Conservation (phyloP, 2,113 vertebrate species). For the Stigmatopora argus region DNA sequence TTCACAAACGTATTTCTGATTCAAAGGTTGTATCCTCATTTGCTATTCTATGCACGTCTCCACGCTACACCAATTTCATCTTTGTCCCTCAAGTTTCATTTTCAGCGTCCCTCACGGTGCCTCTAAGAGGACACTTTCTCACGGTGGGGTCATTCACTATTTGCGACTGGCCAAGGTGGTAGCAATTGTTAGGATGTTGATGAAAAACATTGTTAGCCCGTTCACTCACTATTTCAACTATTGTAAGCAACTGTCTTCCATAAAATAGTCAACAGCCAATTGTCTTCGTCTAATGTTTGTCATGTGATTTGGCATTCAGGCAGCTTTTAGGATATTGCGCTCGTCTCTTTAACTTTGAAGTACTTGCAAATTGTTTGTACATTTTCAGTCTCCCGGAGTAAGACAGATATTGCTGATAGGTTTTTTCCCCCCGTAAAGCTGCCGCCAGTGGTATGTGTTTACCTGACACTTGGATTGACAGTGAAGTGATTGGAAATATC, state of each 20-base stretch:
- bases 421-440: constrained; percentile 67
- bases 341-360: constrained; percentile 67
- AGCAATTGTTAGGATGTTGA: constrained; percentile 73
- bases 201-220: constrained; percentile 46
- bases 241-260: constrained; percentile 7
- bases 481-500: constrained; percentile 82
- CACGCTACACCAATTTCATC: constrained; percentile 60
- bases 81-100: constrained; percentile 63
- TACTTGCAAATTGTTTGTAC: constrained; percentile 69
- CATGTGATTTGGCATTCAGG: constrained; percentile 28
- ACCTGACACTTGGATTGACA: constrained; percentile 82
- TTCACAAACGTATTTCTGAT: constrained; percentile 24
- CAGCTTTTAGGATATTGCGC: constrained; percentile 63
- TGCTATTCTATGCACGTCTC: constrained; percentile 65
- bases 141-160: constrained; percentile 61
- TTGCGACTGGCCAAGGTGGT: constrained; percentile 54
- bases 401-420: constrained; percentile 65
- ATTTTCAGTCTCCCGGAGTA: constrained; percentile 64
- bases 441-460: constrained; percentile 77
- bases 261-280: not conserved
- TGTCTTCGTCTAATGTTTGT: not conserved
- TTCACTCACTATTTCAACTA: constrained; percentile 21
- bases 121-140: constrained; percentile 64
- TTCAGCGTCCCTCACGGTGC: constrained; percentile 62
- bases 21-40: constrained; percentile 47